Percentiles rank a stretch among this genome's conserved stretches.
Conservation (phyloP, 1,140 invertebrate species). For the Brachionus calyciflorus region DNA sequence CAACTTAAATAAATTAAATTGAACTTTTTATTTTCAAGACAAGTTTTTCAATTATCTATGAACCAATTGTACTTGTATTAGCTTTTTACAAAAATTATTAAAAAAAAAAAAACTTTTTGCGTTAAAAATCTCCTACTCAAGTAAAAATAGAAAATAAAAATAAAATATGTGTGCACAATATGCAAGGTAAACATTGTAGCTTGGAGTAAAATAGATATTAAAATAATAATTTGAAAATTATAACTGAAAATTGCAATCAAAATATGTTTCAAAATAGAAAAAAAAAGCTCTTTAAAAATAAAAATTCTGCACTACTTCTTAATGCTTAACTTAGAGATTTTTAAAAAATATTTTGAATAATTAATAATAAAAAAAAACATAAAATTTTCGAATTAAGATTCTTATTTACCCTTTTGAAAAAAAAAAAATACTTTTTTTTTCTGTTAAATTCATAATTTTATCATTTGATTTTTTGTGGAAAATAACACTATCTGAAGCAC, state of each 20-base stretch:
- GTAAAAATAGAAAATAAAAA: too few species aligned
- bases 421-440: not conserved
- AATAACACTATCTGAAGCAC: not conserved
- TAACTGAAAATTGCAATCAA: constrained; percentile 3
- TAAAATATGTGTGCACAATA: not conserved
- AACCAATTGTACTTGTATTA: too few species aligned
- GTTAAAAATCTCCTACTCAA: too few species aligned
- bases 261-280: too few species aligned
- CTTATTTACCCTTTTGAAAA: constrained; percentile 8
- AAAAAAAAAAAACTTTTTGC: too few species aligned
- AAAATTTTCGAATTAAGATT: constrained; percentile 34
- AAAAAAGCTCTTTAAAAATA: too few species aligned
- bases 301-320: constrained; percentile 8
- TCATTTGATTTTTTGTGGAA: not conserved
- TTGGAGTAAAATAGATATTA: not conserved
- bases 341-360: constrained; percentile 27
- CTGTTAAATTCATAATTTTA: constrained; percentile 20
- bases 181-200: constrained; percentile 20
- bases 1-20: too few species aligned
- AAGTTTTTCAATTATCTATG: too few species aligned
- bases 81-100: too few species aligned
- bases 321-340: constrained; percentile 2
- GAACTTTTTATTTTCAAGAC: too few species aligned
- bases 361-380: constrained; percentile 33
- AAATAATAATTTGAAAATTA: not conserved